phyloP scores from a whole-genome alignment of 2,888 invertebrate genomes.

The Platycnemis pennipes region DNA sequence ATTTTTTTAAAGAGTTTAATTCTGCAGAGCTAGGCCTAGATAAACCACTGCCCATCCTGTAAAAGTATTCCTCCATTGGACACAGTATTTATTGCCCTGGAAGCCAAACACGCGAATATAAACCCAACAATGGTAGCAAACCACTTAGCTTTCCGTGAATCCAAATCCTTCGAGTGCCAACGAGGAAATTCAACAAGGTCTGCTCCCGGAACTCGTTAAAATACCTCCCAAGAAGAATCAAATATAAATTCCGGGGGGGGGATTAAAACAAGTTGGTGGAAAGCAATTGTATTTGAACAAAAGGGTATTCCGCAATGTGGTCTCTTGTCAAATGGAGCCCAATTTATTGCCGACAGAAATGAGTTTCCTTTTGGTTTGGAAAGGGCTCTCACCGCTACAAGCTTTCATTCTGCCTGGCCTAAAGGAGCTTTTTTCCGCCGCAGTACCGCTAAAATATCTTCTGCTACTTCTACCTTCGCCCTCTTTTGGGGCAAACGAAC shows the following conservation, averaged over 20 bases:
- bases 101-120: not conserved
- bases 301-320: not conserved
- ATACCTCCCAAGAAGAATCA: constrained; percentile 10
- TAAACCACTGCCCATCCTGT: no score
- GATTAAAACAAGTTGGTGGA: not conserved
- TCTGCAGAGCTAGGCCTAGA: no score
- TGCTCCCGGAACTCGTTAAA: constrained; percentile 3
- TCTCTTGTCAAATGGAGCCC: not conserved
- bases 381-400: no score
- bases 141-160: not conserved
- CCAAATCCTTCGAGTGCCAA: not conserved
- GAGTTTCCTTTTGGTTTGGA: not conserved
- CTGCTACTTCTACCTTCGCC: not conserved
- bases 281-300: not conserved
- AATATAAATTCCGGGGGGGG: not conserved
- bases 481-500: not conserved
- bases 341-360: not conserved
- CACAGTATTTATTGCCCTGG: no score
- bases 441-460: not conserved
- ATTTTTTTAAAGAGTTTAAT: no score
- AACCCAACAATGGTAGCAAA: not conserved
- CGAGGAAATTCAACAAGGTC: constrained; percentile 1
- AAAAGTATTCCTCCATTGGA: no score
- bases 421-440: not conserved
- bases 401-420: no score